phyloP scores from a whole-genome alignment of 2,797 vertebrate genomes.

The Coregonus suidteri region DNA sequence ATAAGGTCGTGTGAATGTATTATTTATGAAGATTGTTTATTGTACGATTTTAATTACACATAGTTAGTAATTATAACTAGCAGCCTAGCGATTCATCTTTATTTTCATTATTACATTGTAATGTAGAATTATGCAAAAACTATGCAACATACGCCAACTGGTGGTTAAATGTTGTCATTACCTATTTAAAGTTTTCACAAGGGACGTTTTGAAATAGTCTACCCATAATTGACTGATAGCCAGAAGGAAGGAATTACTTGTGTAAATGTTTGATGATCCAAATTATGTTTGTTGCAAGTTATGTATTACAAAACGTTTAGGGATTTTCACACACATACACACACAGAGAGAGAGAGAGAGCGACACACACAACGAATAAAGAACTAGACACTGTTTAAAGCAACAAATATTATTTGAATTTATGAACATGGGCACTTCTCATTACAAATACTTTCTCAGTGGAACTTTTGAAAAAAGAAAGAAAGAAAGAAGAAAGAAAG shows the following conservation, averaged over 20 bases:
- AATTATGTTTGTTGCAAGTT: not conserved
- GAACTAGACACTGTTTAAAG: conserved; percentile 42
- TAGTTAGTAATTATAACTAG: not conserved
- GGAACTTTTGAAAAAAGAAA: conserved; percentile 37
- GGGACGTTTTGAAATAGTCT: not conserved
- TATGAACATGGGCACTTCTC: conserved; percentile 70
- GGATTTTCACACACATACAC: not conserved
- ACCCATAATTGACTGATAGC: not conserved
- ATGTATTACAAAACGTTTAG: not conserved
- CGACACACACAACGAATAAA: conserved; percentile 12
- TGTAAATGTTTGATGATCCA: conserved; percentile 2
- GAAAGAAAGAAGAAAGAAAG: conserved; percentile 32
- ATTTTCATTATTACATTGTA: conserved; percentile 1
- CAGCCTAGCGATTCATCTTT: not conserved
- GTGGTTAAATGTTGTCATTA: conserved; percentile 16
- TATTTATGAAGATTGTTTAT: not conserved
- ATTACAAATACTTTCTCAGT: conserved; percentile 69
- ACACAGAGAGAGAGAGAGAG: not conserved
- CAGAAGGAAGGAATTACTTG: not conserved
- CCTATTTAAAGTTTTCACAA: not conserved
- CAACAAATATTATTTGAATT: conserved; percentile 61
- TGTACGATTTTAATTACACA: not conserved
- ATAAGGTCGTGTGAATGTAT: not conserved
- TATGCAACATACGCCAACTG: conserved; percentile 52
- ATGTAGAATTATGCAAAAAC: conserved; percentile 58